Percentiles rank a stretch among this genome's conserved stretches.
These are phyloP conservation scores for Ceyx cyanopectus DNA, from an alignment of 2,113 vertebrate species.

Conservation along the genomic window DNA sequence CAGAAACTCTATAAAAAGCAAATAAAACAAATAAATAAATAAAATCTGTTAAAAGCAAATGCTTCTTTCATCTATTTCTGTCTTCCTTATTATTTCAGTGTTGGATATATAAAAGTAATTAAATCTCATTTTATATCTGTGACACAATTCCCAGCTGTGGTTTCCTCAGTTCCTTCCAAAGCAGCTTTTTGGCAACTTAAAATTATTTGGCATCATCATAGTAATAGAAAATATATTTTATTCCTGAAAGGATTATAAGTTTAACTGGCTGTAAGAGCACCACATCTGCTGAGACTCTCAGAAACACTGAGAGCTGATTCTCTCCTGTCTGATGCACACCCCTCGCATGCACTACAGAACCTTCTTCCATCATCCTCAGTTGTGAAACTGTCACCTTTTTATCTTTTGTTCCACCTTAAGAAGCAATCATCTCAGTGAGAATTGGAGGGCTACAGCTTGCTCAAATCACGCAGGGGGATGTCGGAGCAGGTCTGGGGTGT, in stretches of 20 bases:
- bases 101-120: constrained; percentile 59
- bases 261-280: constrained; percentile 37
- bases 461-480: neutral
- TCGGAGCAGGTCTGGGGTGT: neutral
- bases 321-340: neutral
- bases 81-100: constrained; percentile 56
- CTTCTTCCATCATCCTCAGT: neutral
- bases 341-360: neutral
- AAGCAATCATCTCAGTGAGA: neutral
- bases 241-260: constrained; percentile 71
- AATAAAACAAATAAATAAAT: neutral
- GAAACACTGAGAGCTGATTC: neutral
- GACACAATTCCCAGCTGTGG: constrained; percentile 70
- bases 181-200: constrained; percentile 58
- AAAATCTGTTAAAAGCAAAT: constrained; percentile 9
- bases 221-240: constrained; percentile 68
- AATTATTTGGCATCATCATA: constrained; percentile 61
- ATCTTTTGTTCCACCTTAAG: neutral
- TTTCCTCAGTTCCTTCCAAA: constrained; percentile 65
- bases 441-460: neutral
- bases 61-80: constrained; percentile 56
- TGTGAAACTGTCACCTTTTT: neutral
- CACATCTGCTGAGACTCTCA: constrained; percentile 3
- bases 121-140: constrained; percentile 70
- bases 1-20: constrained; percentile 46